phyloP scores from a whole-genome alignment of 64 coral and sea anemone species.

The Platygyra sinensis region DNA sequence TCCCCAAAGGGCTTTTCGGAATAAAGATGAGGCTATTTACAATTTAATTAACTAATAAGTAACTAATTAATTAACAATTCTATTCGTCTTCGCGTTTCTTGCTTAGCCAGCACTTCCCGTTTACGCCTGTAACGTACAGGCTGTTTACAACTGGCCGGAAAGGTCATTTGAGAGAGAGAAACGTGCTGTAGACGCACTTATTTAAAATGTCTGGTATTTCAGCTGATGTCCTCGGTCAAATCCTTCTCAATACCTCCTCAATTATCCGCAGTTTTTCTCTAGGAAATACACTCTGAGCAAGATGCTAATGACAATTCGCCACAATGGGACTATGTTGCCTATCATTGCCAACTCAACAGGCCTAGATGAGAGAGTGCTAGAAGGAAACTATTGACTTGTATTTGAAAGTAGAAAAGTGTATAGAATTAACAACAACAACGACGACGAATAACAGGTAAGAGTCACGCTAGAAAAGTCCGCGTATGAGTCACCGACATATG shows the following conservation, averaged over 20 bases:
- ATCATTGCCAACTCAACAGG: background rate
- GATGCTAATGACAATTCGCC: background rate
- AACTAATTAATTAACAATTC: too few relatives aligned
- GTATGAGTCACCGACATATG: too few relatives aligned
- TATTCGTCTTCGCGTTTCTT: too few relatives aligned
- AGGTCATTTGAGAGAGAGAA: too few relatives aligned
- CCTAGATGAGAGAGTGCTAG: background rate
- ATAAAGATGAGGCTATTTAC: too few relatives aligned
- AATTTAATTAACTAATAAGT: too few relatives aligned
- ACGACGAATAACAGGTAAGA: background rate
- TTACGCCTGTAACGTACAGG: too few relatives aligned
- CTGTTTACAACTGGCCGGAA: too few relatives aligned
- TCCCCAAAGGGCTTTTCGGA: too few relatives aligned
- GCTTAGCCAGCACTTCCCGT: too few relatives aligned
- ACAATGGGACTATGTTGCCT: background rate
- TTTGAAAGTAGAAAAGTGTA: background rate
- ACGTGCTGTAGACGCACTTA: background rate
- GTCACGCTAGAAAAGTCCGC: too few relatives aligned
- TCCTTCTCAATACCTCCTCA: background rate
- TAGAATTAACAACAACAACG: background rate
- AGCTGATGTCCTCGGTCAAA: constrained; percentile 5
- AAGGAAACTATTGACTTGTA: background rate
- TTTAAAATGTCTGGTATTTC: background rate
- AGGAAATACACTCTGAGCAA: constrained; percentile 16
- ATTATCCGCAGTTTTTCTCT: background rate